These are phyloP conservation scores for Chromobotia macracanthus DNA, from an alignment of 2,797 vertebrate species.

Conservation along the genomic window DNA sequence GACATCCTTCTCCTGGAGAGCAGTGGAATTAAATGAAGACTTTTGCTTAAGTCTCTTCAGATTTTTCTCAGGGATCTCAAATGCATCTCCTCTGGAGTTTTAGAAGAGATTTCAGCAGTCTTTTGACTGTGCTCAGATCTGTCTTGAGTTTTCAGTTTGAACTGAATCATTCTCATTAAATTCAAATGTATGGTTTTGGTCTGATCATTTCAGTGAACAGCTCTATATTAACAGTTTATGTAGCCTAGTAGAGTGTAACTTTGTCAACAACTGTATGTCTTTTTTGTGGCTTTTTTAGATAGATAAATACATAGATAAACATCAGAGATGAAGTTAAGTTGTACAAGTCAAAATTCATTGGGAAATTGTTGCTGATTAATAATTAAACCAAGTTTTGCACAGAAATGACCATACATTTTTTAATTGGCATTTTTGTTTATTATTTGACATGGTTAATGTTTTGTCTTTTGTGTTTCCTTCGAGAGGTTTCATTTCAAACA, in stretches of 20 bases:
- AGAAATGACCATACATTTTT: too few species aligned
- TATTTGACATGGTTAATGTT: slow-evolving; percentile 1
- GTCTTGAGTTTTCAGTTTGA: too few species aligned
- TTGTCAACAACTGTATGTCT: not conserved
- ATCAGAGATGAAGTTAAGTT: too few species aligned
- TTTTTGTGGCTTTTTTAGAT: too few species aligned
- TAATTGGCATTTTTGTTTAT: not conserved
- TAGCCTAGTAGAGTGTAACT: not conserved
- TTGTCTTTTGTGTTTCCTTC: slow-evolving; percentile 54
- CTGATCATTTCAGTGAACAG: not conserved
- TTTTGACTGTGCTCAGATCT: not conserved
- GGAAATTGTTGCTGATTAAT: too few species aligned
- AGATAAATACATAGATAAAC: too few species aligned
- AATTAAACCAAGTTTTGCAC: too few species aligned
- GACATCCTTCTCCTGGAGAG: not conserved
- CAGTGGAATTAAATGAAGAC: not conserved
- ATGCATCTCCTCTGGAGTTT: not conserved
- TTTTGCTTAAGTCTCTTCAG: not conserved
- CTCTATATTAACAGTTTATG: too few species aligned
- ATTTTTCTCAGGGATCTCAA: not conserved
- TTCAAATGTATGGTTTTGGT: not conserved
- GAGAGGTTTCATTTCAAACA: not conserved
- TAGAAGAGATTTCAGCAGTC: not conserved
- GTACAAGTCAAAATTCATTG: too few species aligned
- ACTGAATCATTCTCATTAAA: not conserved